A percentile compares a stretch with the other conserved stretches of the same genome.
Conservation (phyloP, 2,888 invertebrate genomes). For the Pegoplata infirma region DNA sequence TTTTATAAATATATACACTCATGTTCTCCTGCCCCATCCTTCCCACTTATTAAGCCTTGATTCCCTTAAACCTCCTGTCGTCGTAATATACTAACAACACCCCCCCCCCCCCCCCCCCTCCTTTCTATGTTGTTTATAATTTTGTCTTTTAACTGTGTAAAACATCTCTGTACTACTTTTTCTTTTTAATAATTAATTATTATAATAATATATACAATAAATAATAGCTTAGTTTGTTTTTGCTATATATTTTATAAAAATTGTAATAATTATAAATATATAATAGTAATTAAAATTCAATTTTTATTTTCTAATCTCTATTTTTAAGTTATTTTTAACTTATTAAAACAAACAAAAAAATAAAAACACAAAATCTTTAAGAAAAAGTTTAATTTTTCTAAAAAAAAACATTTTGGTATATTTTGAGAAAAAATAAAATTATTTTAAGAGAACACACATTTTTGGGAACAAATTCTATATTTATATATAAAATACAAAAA, state of each 20-base stretch:
- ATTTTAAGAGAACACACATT: slow-evolving; percentile 63
- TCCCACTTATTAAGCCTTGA: not conserved
- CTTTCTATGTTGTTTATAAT: not conserved
- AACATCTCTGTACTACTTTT: not conserved
- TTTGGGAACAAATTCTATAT: slow-evolving; percentile 75
- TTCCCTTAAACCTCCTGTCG: not conserved
- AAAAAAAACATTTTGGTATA: slow-evolving; percentile 35
- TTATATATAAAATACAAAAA: slow-evolving; percentile 59
- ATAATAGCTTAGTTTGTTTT: slow-evolving; percentile 46
- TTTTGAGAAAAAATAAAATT: slow-evolving; percentile 17
- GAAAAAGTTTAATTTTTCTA: slow-evolving; percentile 18
- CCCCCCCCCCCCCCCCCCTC: no score
- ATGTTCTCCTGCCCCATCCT: not conserved
- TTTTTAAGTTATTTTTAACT: slow-evolving; percentile 47
- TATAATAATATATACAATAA: not conserved
- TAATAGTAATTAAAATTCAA: slow-evolving; percentile 25
- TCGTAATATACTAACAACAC: not conserved
- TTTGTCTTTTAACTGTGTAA: not conserved
- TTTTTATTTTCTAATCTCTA: slow-evolving; percentile 38
- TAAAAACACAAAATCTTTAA: slow-evolving; percentile 16
- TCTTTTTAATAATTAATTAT: not conserved
- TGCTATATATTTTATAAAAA: slow-evolving; percentile 54
- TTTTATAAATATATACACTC: slow-evolving; percentile 26
- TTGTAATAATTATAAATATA: slow-evolving; percentile 21
- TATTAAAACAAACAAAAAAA: slow-evolving; percentile 25